phyloP scores from a whole-genome alignment of 2,888 invertebrate genomes.

The Itoplectis maculator region DNA sequence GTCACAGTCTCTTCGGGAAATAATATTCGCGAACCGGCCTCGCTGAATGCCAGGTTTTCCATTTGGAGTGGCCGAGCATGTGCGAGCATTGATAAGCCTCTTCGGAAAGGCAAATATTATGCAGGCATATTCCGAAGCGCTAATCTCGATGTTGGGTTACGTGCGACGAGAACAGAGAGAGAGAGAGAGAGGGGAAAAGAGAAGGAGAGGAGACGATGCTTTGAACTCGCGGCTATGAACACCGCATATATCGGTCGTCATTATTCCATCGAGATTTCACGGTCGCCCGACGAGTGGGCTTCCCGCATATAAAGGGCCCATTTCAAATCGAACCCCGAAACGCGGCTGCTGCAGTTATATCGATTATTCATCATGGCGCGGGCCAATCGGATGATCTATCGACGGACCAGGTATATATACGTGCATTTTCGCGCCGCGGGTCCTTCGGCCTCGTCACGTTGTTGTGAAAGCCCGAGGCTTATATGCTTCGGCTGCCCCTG shows the following conservation, averaged over 20 bases:
- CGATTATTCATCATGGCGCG: conserved; percentile 60
- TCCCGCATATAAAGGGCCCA: conserved; percentile 30
- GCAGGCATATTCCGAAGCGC: conserved; percentile 1
- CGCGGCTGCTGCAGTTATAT: conserved; percentile 3
- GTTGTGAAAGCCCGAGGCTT: conserved; percentile 41
- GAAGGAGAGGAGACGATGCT: neutral
- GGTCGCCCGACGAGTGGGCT: conserved; percentile 43
- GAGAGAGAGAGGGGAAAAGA: neutral
- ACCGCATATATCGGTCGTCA: conserved; percentile 38
- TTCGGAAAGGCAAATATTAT: conserved; percentile 14
- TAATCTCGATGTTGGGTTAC: conserved; percentile 16
- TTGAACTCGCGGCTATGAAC: conserved; percentile 9
- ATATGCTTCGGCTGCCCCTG: neutral
- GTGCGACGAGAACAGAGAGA: too few species aligned
- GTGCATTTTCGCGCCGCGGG: too few species aligned
- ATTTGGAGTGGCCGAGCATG: conserved; percentile 4
- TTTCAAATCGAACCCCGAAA: conserved; percentile 34
- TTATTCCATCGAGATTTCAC: conserved; percentile 52
- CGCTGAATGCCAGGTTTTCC: neutral
- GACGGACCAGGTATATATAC: conserved; percentile 36
- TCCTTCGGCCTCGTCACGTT: conserved; percentile 4
- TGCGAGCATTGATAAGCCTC: conserved; percentile 20
- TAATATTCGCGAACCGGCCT: neutral
- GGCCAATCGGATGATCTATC: conserved; percentile 43
- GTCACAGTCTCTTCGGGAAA: neutral